Evolutionary conservation across 2,113 vertebrate species (phyloP).

Genomic region (Austrofundulus limnaeus): DNA sequence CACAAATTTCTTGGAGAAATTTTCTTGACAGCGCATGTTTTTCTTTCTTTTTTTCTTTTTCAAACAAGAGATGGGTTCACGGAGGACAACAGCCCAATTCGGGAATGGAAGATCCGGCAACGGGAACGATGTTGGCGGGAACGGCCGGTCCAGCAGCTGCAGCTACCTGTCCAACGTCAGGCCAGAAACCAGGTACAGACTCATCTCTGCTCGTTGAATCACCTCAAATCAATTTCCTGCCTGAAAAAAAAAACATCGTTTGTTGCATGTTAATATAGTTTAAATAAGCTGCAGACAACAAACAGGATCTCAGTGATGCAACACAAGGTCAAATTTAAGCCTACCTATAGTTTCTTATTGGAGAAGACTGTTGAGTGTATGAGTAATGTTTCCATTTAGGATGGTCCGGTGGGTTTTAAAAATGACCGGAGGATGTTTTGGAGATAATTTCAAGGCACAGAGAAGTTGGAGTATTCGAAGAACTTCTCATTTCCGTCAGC

Average conservation of each 20-base stretch:
- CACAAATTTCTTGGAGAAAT: neutral
- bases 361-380: conserved; percentile 23
- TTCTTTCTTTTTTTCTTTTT: neutral
- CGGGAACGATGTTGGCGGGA: conserved; percentile 63
- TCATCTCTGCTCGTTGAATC: neutral
- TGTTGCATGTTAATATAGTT: conserved; percentile 52
- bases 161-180: conserved; percentile 87
- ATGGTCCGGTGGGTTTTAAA: neutral
- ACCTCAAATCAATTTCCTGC: neutral
- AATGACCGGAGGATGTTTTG: neutral
- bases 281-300: conserved; percentile 60
- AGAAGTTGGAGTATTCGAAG: neutral
- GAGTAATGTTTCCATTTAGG: neutral
- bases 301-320: conserved; percentile 53
- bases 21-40: neutral
- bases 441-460: neutral
- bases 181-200: conserved; percentile 85
- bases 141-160: conserved; percentile 73
- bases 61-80: conserved; percentile 80
- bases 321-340: conserved; percentile 28
- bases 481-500: neutral
- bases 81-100: conserved; percentile 73
- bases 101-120: conserved; percentile 67
- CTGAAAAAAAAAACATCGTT: conserved; percentile 26
- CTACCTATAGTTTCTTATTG: conserved; percentile 20